Conservation (phyloP, 2,888 invertebrate species). For the Rhagium mordax region DNA sequence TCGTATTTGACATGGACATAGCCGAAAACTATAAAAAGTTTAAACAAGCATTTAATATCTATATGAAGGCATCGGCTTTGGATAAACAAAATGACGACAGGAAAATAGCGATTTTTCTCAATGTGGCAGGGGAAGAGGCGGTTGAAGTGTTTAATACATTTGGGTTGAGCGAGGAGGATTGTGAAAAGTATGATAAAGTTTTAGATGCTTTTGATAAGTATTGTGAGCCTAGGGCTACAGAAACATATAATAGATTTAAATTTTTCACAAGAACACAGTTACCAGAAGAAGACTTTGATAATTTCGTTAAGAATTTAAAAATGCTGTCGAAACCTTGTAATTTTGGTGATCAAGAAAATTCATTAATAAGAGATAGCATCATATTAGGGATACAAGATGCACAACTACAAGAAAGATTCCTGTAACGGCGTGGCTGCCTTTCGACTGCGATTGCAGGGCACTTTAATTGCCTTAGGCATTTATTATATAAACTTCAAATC, state of each 20-base stretch:
- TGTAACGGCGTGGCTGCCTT: no score
- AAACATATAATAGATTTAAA: background rate
- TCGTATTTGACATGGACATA: background rate
- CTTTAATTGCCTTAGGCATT: no score
- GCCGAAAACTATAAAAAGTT: background rate
- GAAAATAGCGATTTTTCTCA: background rate
- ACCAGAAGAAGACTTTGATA: background rate
- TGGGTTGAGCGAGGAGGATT: background rate
- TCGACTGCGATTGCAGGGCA: no score
- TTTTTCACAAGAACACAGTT: background rate
- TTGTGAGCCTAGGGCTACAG: background rate
- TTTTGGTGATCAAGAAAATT: background rate
- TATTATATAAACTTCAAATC: no score
- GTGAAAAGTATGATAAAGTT: background rate
- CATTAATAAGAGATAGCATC: background rate
- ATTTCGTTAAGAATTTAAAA: background rate
- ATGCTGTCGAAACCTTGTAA: background rate
- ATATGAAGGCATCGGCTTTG: background rate
- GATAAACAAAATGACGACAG: background rate
- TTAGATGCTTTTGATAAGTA: background rate
- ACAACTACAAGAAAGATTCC: background rate
- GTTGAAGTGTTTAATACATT: background rate
- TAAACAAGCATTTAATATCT: background rate
- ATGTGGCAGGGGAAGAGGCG: background rate
- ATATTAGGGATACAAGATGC: background rate